Evolutionary conservation across 2,113 vertebrate genomes (phyloP), one percentile per base, ranked within the genome.

Genomic region (Catharus bicknelli): DNA sequence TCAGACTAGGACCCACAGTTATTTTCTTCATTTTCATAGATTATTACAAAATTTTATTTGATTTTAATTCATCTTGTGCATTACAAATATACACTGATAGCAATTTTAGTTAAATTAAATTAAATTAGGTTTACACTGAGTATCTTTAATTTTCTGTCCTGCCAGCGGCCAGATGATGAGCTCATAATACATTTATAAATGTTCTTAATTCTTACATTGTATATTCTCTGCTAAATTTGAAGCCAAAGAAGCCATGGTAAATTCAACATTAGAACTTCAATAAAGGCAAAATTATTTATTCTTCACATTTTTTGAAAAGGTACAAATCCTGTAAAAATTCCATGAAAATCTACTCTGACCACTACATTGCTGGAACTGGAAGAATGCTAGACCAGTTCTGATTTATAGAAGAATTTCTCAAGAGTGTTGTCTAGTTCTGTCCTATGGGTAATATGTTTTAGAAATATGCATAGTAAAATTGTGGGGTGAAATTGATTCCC

Each of bases 101-200:
- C 10, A 70, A 93, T 74, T 83, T 90, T 53, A 62, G 53, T 80
- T 79, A 83, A 88, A 94, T 86, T 36, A 18, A 89, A 75, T 94
- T 96, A 87, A 94, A 90, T 30, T 55, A 23, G 20, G 74, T 87
- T 94, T 91, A 88, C 53, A 75, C 18, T 70, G 40, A 87, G 43
- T 86, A 77, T 64, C 70, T 83, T 26, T 55, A 86, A 36, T 55
- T 90, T 80, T 73, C 67, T 89, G 19, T 59, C 22, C 38, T 91
- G 16, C 20, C n/a, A 85, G 16, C 58, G 10, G 54, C 23, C 59
- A 85, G 48, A 27, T 32, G 2, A 93, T 54, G 23, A 87, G 32
- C n/a, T 94, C 70, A 86, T 95, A 90, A 97, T 63, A 90, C 59
- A 83, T 95, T 88, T 90, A 84, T 91, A 94, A 87, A 74, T 62